Base-by-base conservation (phyloP, 2,797 vertebrate genomes). In the Phoxinus dragarum region DNA sequence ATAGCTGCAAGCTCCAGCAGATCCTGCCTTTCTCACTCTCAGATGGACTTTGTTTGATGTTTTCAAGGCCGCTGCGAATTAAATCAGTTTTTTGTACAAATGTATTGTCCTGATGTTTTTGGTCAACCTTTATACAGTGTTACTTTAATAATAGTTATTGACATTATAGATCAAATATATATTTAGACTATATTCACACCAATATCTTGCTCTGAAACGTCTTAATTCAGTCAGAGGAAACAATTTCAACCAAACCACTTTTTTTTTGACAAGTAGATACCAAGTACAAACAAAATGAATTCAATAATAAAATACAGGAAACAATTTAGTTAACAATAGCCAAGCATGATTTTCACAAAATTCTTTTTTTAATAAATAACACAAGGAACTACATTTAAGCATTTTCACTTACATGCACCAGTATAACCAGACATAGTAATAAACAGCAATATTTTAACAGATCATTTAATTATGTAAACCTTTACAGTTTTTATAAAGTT, bases 1-100 rank as follows among this genome's bases (percentile, higher is more conserved):
- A 56, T 47, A 44, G 86, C 92, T 89, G 89, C 89, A 92, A 8
- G 66, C 71, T 80, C 66, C 83, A 71, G 49, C 71, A 74, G 73
- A 64, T 64, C 56, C 71, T 69, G 19, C 40, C 36, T 69, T 23
- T 68, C 78, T 87, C 38, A 4, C 52, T 69, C 82, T 69, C 74
- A 27, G 27, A 34, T 44, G 6, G 7, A 16, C n/a, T 61, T 69
- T 78, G 17, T 71, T 56, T 59, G 36, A 59, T 76, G 42, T 64
- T 42, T 69, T 68, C 3, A 68, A 66, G 61, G 17, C 61, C 31
- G 17, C 61, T 76, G n/a, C 40, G n/a, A 42, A 77, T 49, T 3
- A 66, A 23, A 36, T 19, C 7, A 3, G 6, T 27, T 36, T 6
- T 23, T 14, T 73, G 38, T 54, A 56, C n/a, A 49, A 64, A 66